A percentile compares a stretch with the other conserved stretches of the same genome.
phyloP scores from a whole-genome alignment of 2,888 invertebrate species.

The Patella ulyssiponensis region DNA sequence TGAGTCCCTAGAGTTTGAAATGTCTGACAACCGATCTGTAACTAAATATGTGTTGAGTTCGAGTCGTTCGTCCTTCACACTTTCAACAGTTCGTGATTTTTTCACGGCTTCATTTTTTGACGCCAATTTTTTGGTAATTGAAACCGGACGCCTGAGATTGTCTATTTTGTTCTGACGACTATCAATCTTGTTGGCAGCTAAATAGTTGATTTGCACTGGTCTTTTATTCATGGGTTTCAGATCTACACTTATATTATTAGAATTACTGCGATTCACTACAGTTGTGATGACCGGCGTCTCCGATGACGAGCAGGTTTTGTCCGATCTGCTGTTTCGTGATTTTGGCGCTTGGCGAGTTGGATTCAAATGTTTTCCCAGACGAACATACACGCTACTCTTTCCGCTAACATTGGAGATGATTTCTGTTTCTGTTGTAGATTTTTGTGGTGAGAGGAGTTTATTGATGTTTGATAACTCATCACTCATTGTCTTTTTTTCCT shows the following conservation, averaged over 20 bases:
- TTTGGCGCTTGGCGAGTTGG: not conserved
- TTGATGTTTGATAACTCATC: not conserved
- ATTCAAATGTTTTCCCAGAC: not conserved
- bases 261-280: not conserved
- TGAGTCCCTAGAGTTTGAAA: not conserved
- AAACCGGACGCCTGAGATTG: not conserved
- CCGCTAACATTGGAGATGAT: not conserved
- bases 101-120: not conserved
- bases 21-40: not conserved
- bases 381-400: not conserved
- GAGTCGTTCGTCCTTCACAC: not conserved
- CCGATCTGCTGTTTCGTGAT: not conserved
- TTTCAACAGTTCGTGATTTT: not conserved
- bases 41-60: not conserved
- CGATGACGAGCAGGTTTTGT: not conserved
- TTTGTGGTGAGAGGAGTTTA: not conserved
- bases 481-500: conserved; percentile 1
- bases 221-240: not conserved
- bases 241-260: conserved; percentile 2
- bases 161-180: too few relatives aligned
- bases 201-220: not conserved
- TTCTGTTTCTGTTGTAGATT: not conserved
- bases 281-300: not conserved
- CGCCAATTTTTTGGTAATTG: not conserved
- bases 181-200: not conserved